Conservation (phyloP, 2,113 vertebrate genomes). For the Pomatorhinus ruficollis region DNA sequence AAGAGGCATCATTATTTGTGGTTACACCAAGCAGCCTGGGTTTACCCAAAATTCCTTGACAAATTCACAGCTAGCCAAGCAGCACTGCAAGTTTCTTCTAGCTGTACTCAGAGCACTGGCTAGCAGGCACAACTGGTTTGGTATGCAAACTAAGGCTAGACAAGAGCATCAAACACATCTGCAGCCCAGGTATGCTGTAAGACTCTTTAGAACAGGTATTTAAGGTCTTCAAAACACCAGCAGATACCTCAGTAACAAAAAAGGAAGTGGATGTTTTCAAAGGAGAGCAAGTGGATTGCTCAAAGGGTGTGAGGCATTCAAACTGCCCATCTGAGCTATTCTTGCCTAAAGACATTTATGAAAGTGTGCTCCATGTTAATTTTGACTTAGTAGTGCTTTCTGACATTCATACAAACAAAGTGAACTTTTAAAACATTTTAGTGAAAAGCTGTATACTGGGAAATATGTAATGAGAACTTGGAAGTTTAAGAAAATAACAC, state of each 20-base stretch:
- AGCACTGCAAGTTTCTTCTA: neutral
- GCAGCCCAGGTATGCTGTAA: neutral
- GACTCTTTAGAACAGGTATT: neutral
- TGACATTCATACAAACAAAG: neutral
- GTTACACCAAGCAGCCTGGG: neutral
- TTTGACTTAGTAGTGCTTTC: neutral
- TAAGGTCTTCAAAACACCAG: neutral
- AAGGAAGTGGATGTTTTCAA: neutral
- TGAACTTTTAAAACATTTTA: neutral
- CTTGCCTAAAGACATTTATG: neutral
- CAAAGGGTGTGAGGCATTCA: neutral
- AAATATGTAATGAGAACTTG: neutral
- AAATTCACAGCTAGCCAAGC: neutral
- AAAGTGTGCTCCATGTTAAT: neutral
- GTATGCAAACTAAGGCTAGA: neutral
- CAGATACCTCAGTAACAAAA: neutral
- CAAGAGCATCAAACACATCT: neutral
- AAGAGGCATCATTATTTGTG: neutral
- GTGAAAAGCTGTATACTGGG: neutral
- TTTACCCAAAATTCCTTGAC: neutral
- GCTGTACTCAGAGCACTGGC: fast-evolving
- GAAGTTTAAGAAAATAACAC: neutral
- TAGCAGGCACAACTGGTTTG: neutral
- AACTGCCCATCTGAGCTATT: neutral
- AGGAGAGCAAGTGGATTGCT: neutral